A percentile compares a stretch with the other conserved stretches of the same genome.
Conservation (phyloP, 2,797 vertebrate genomes). For the Gymnoscopelus microlampas region DNA sequence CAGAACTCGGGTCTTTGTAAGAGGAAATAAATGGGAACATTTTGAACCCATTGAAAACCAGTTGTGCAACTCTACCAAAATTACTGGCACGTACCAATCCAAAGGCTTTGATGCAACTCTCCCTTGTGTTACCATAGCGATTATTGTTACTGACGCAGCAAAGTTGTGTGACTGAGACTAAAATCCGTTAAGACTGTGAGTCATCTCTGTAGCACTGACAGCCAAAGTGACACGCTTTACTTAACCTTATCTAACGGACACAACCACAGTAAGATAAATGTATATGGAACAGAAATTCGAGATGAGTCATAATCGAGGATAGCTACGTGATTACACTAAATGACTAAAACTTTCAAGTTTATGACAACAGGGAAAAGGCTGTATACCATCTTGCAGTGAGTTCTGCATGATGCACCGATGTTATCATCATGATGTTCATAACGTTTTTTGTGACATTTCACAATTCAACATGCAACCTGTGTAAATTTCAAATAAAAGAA, state of each 20-base stretch:
- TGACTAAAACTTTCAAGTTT: constrained; percentile 36
- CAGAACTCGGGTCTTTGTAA: background rate
- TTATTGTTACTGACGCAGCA: too few relatives aligned
- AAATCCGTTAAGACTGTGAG: constrained; percentile 51
- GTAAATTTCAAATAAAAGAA: background rate
- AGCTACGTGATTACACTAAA: background rate
- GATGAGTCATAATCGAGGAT: constrained; percentile 4
- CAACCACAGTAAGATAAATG: background rate
- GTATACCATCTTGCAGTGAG: background rate
- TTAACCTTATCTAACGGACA: constrained; percentile 69
- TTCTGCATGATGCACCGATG: constrained; percentile 28
- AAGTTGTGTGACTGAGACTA: constrained; percentile 6
- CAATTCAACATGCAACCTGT: background rate
- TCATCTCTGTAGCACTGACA: constrained; percentile 64
- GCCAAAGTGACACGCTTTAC: constrained; percentile 24
- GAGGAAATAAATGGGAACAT: too few relatives aligned
- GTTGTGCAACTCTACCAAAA: too few relatives aligned
- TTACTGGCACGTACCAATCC: background rate
- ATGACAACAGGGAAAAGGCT: background rate
- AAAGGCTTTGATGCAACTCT: background rate
- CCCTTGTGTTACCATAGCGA: background rate
- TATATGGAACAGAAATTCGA: constrained; percentile 19
- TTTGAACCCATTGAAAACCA: too few relatives aligned
- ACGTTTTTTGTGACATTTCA: background rate
- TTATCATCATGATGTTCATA: constrained; percentile 7